Evolutionary conservation across 2,888 invertebrate genomes (phyloP).

Genomic region (Drosophila percnosoma): DNA sequence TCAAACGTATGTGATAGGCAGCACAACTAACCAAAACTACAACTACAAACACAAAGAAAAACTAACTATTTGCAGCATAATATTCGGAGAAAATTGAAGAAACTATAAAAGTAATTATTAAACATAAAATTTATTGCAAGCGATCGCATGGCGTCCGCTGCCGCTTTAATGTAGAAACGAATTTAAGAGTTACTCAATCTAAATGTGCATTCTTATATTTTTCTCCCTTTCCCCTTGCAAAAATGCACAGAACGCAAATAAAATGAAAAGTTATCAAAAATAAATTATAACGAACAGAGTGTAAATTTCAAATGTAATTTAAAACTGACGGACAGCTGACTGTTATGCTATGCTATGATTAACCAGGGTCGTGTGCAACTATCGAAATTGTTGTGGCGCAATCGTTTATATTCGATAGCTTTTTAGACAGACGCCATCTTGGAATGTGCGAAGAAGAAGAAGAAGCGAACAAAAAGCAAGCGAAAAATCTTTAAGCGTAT

Average conservation of each 20-base stretch:
- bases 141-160: conserved; percentile 51
- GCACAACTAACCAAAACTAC: conserved; percentile 58
- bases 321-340: conserved; percentile 6
- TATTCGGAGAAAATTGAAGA: conserved; percentile 32
- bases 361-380: conserved; percentile 29
- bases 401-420: conserved; percentile 53
- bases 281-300: conserved; percentile 6
- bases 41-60: conserved; percentile 10
- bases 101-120: conserved; percentile 43
- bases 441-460: conserved; percentile 62
- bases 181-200: conserved; percentile 62
- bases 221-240: conserved; percentile 21
- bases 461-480: conserved; percentile 78
- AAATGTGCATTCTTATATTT: conserved; percentile 46
- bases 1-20: conserved; percentile 66
- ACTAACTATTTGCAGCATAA: conserved; percentile 29
- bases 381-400: conserved; percentile 44
- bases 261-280: conserved; percentile 26
- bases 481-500: conserved; percentile 75
- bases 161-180: conserved; percentile 68
- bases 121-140: conserved; percentile 39
- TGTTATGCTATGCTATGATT: conserved; percentile 39
- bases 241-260: conserved; percentile 30
- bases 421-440: conserved; percentile 57
- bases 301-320: conserved; percentile 14